Percentiles rank a stretch among this genome's conserved stretches.
These are phyloP conservation scores for Oophaga pumilio DNA, from an alignment of 2,113 vertebrate genomes.

Conservation along the genomic window DNA sequence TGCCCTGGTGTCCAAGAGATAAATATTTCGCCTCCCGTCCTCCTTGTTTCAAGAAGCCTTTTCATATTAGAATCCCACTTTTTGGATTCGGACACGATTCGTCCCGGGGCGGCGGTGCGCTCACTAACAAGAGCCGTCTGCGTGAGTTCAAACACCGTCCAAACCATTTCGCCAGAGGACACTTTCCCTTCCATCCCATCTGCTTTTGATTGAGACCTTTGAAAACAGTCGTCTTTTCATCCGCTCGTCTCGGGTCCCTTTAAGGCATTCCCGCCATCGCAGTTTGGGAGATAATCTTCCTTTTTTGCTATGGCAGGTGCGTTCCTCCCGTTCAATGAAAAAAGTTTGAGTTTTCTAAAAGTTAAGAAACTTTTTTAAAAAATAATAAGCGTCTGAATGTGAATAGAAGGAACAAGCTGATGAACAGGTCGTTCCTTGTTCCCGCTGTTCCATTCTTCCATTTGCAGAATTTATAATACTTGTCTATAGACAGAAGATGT, in stretches of 20 bases:
- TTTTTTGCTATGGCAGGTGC: background rate
- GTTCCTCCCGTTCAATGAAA: background rate
- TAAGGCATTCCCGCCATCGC: background rate
- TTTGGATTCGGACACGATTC: background rate
- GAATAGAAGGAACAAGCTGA: background rate
- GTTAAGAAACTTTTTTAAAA: background rate
- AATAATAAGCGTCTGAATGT: background rate
- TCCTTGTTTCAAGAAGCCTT: background rate
- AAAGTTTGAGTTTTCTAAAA: background rate
- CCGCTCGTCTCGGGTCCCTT: background rate
- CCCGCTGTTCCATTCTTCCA: background rate
- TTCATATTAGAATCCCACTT: background rate
- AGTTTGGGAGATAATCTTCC: background rate
- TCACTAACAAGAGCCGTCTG: background rate
- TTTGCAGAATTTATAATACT: background rate
- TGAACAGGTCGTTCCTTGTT: constrained; percentile 15
- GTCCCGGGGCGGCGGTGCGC: background rate
- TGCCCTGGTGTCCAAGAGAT: background rate
- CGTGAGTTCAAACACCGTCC: background rate
- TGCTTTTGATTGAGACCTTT: background rate
- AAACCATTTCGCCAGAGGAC: constrained; percentile 16
- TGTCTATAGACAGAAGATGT: background rate
- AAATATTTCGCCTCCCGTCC: background rate
- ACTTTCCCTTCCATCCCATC: background rate
- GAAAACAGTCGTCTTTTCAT: background rate